A percentile compares a stretch with the other conserved stretches of the same genome.
Conservation (phyloP, 2,888 invertebrate species). For the Oscheius myriophilus region DNA sequence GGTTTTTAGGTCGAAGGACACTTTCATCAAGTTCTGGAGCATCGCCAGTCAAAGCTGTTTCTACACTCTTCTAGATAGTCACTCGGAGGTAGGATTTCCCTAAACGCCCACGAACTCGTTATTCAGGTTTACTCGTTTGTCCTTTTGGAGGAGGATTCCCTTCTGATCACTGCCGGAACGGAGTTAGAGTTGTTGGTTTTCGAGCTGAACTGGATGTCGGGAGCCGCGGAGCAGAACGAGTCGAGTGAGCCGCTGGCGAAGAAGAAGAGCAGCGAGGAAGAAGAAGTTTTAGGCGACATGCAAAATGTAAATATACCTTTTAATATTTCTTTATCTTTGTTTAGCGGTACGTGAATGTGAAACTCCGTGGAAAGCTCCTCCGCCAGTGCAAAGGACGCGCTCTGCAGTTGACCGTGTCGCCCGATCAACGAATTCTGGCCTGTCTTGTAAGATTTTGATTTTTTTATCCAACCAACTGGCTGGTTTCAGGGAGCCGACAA, state of each 20-base stretch:
- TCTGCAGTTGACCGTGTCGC: conserved; percentile 81
- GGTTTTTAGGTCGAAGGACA: conserved; percentile 82
- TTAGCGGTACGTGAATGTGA: conserved; percentile 80
- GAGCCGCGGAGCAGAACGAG: conserved; percentile 32
- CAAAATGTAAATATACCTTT: conserved; percentile 30
- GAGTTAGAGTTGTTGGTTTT: conserved; percentile 87
- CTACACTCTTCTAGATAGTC: conserved; percentile 85
- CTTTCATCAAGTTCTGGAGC: conserved; percentile 96
- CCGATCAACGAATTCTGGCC: conserved; percentile 80
- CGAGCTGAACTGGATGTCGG: conserved; percentile 53
- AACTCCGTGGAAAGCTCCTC: conserved; percentile 83
- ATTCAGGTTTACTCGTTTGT: conserved; percentile 82
- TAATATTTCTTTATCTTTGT: conserved; percentile 35
- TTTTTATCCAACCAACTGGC: not conserved
- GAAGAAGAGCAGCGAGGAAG: conserved; percentile 20
- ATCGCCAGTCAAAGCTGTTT: conserved; percentile 93
- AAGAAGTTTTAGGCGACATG: conserved; percentile 18
- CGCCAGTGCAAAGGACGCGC: conserved; percentile 84
- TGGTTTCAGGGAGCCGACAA: conserved; percentile 79
- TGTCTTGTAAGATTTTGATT: conserved; percentile 77
- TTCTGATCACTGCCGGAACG: conserved; percentile 87
- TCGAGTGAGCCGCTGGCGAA: conserved; percentile 52
- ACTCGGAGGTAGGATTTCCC: conserved; percentile 75
- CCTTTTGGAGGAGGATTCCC: conserved; percentile 82
- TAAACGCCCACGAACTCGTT: not conserved